phyloP scores from a whole-genome alignment of 2,888 invertebrate genomes.

The Plebejus melissa region DNA sequence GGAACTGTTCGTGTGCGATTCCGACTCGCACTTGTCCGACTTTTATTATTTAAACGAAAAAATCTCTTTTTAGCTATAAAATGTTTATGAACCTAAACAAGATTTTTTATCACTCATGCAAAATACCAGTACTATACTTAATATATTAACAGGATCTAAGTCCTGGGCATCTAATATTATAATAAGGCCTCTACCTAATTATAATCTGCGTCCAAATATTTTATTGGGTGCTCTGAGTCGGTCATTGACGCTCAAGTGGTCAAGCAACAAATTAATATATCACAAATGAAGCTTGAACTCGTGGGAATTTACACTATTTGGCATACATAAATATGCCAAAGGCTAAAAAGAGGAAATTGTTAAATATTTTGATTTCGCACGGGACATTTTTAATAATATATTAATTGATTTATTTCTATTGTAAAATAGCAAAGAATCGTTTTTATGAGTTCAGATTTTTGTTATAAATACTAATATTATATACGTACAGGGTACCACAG shows the following conservation, averaged over 20 bases:
- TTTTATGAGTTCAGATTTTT: too few species aligned
- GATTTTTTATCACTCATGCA: too few species aligned
- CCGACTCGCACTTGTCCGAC: too few species aligned
- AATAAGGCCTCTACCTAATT: not conserved
- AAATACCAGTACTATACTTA: too few species aligned
- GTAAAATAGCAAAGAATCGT: too few species aligned
- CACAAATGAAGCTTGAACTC: constrained; percentile 1
- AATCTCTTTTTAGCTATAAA: not conserved
- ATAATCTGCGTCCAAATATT: not conserved
- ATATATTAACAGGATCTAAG: too few species aligned
- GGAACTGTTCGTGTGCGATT: too few species aligned
- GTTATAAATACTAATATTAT: too few species aligned
- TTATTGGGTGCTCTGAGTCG: not conserved
- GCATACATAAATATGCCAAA: not conserved
- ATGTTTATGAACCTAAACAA: too few species aligned
- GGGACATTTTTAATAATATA: not conserved
- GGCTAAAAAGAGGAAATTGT: not conserved
- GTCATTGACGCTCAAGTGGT: constrained; percentile 1
- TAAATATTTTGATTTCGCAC: not conserved
- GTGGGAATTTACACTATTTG: constrained; percentile 1
- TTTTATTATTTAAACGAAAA: not conserved
- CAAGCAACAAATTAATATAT: constrained; percentile 5
- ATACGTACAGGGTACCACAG: too few species aligned
- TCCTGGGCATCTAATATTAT: too few species aligned
- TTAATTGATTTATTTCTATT: too few species aligned